Evolutionary conservation across 1,140 invertebrate genomes (phyloP).

Genomic region (Camponotus floridanus): DNA sequence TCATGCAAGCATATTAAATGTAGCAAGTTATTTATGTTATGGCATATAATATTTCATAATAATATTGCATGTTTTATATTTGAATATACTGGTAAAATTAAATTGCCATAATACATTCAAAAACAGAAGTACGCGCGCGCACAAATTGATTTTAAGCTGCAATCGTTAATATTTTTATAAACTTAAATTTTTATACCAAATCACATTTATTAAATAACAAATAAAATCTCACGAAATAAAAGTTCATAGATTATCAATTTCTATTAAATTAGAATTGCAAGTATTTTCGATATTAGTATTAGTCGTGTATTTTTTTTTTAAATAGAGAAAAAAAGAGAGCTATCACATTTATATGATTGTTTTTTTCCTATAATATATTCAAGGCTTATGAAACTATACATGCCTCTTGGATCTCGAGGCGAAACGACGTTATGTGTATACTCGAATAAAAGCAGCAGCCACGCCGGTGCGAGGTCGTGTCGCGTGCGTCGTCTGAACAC

Average conservation of each 20-base stretch:
- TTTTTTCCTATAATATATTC: neutral
- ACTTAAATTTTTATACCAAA: neutral
- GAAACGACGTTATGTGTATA: neutral
- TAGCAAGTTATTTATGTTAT: slow-evolving; percentile 18
- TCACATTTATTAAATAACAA: neutral
- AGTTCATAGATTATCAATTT: neutral
- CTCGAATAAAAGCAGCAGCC: slow-evolving; percentile 1
- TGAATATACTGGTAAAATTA: slow-evolving; percentile 27
- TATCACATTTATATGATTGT: neutral
- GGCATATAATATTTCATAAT: slow-evolving; percentile 13
- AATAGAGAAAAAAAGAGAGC: neutral
- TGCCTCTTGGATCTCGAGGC: neutral
- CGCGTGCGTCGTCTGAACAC: slow-evolving; percentile 49
- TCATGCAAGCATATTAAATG: slow-evolving; percentile 8
- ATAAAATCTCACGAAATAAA: neutral
- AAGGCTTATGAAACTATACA: neutral
- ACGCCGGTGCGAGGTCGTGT: slow-evolving; percentile 30
- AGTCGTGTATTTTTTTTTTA: neutral
- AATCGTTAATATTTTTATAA: slow-evolving; percentile 37
- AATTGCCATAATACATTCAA: neutral
- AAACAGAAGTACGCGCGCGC: slow-evolving; percentile 14
- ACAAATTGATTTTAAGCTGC: slow-evolving; percentile 38
- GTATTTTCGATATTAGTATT: slow-evolving; percentile 6
- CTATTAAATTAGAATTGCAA: neutral
- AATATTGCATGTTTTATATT: slow-evolving; percentile 1